phyloP scores from a whole-genome alignment of 1,140 invertebrate species.

The Drosophila santomea region DNA sequence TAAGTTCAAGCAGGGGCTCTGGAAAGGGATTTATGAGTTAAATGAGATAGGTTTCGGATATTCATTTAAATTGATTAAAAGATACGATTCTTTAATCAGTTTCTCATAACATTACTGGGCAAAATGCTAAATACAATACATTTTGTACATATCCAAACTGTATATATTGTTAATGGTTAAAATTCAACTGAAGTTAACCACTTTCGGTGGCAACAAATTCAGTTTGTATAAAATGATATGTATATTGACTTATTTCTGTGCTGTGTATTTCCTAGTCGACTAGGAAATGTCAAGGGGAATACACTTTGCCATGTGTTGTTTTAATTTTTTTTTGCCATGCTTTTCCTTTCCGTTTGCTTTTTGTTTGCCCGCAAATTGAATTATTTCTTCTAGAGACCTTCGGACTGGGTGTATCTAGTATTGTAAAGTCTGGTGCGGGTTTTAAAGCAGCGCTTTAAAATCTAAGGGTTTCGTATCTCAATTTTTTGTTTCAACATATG shows the following conservation, averaged over 20 bases:
- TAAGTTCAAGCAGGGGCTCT: slow-evolving; percentile 39
- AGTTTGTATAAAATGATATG: too few species aligned
- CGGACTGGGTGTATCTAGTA: slow-evolving; percentile 16
- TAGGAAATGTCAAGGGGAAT: background rate
- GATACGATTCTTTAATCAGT: background rate
- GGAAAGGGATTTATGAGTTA: slow-evolving; percentile 6
- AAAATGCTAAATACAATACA: too few species aligned
- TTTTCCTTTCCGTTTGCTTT: slow-evolving; percentile 47
- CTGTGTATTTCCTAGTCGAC: slow-evolving; percentile 22
- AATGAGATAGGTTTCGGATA: background rate
- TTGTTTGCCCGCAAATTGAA: slow-evolving; percentile 70
- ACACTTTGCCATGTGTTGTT: slow-evolving; percentile 30
- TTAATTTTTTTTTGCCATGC: slow-evolving; percentile 20
- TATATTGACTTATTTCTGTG: background rate
- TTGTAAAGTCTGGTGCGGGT: slow-evolving; percentile 19
- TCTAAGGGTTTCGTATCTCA: slow-evolving; percentile 6
- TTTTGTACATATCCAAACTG: too few species aligned
- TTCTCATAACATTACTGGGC: too few species aligned
- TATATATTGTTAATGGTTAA: too few species aligned
- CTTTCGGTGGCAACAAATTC: too few species aligned
- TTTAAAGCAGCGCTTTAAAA: slow-evolving; percentile 20
- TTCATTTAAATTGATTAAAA: background rate
- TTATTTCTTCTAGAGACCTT: slow-evolving; percentile 47
- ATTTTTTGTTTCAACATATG: slow-evolving; percentile 22
- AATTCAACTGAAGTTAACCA: too few species aligned